Evolutionary conservation across 2,797 vertebrate species (phyloP), one percentile per base, ranked within the genome.

Genomic region (Lagodon rhomboides): DNA sequence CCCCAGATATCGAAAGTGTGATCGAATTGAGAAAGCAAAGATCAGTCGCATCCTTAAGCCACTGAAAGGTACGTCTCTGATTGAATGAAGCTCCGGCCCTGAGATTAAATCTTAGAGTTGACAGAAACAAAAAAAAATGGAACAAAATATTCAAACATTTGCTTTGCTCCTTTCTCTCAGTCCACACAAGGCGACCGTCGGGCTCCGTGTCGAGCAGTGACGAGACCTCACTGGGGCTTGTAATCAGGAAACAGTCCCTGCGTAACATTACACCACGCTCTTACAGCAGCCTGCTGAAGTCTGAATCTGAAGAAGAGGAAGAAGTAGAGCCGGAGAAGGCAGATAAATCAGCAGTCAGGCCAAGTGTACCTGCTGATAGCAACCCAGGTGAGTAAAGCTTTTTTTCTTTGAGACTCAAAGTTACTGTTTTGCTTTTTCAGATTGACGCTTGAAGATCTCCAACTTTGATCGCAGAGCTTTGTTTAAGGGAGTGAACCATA

Each of bases 201-300:
- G 87, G 34, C 60, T 83, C 87, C 65, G 47, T 71, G 55, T 91
- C 92, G 59, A 91, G 94, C 90, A 90, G 91, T 66, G 92, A 94
- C 7, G 91, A 94, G 5, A 58, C 66, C 44, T 16, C 4, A 92
- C 86, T 63, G 90, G 88, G 87, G 83, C 73, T 77, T 63, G 83
- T 83, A 87, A 90, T 93, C 67, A 88, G 90, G 65, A 93, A 95
- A 92, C 96, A 89, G 83, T 96, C 89, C 2, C 95, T 96, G 70
- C 95, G 97, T 61, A 96, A 97, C 71, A 96, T 96, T 82, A 95
- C 94, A 38, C 97, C 96, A 0, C 96, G 96, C 50, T 97, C 95
- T 63, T 98, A 97, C 93, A 96, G 96, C 90, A 95, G 95, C 87
- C 94, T 98, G 80, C 95, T 97, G 51, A 96, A 96, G 77, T 95